Base-by-base conservation (phyloP, 1,140 invertebrate genomes). In the Drosophila tristis region DNA sequence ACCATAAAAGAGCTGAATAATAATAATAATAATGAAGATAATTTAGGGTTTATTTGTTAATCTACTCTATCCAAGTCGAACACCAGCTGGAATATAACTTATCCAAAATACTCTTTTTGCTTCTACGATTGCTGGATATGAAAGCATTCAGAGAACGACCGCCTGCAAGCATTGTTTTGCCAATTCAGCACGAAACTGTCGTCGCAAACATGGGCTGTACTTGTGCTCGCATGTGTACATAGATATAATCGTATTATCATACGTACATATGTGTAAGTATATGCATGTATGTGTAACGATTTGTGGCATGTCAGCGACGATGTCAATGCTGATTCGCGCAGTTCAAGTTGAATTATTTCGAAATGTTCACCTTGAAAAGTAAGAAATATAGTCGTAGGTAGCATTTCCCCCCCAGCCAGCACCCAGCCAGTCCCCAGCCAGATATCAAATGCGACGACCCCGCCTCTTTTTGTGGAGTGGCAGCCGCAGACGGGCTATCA, bases 271-370 rank as follows among this genome's bases (percentile, higher is more conserved):
- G 50, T 42, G 42, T 15, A 29, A 31, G 0, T 20, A 20, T 20
- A 25, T 42, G 11, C 7, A 20, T 48, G 15, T 48, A 48, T 53
- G 50, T 42, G 42, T 15, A 29, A 31, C 25, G 39, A 60, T 55
- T 59, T 49, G 63, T 79, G 62, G 60, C 76, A 65, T 82, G 66
- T 76, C 77, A 76, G 63, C 68, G 55, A 39, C 76, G 80, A 89
- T 89, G 85, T 89, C 84, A 89, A 90, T 89, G 85, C 59, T 89
- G 84, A 74, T 89, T 89, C 68, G 76, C 60, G 64, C 84, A 89
- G 84, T 89, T 89, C 84, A 89, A 89, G 84, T 89, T 89, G 84
- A 89, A 89, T 80, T 89, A 72, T 84, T 89, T 74, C 73, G 84
- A 89, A 89, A 89, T 80, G 75, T 89, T 89, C 76, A 90, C 84